These are phyloP conservation scores for Lepidochitona cinerea DNA, from an alignment of 2,888 invertebrate species.

Conservation along the genomic window DNA sequence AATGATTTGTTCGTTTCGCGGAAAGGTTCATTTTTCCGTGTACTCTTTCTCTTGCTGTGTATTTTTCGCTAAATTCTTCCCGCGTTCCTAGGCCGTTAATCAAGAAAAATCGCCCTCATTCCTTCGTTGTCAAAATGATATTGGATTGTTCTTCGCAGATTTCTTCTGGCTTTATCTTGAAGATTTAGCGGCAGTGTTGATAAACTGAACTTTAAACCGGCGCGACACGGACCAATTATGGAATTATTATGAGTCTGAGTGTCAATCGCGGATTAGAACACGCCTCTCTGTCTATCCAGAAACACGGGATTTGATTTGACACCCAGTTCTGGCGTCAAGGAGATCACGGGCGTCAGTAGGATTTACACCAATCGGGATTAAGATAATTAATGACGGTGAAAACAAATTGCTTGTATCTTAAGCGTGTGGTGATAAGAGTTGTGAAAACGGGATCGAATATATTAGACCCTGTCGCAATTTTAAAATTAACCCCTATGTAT, in stretches of 20 bases:
- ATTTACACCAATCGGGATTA: background rate
- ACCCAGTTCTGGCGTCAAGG: background rate
- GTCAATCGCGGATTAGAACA: background rate
- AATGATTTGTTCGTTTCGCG: too few species aligned
- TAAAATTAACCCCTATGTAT: too few species aligned
- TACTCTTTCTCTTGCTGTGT: too few species aligned
- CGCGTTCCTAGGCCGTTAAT: too few species aligned
- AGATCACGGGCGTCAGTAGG: background rate
- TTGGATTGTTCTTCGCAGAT: too few species aligned
- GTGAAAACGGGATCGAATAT: too few species aligned
- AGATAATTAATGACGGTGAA: background rate
- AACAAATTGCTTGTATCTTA: background rate
- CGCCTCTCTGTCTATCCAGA: background rate
- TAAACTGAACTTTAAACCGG: background rate
- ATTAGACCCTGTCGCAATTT: too few species aligned
- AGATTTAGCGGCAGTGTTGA: background rate
- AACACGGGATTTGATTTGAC: background rate
- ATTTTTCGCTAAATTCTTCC: too few species aligned
- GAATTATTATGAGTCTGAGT: background rate
- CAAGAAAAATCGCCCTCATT: too few species aligned
- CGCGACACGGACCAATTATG: background rate
- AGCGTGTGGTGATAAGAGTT: too few species aligned
- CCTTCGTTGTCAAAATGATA: too few species aligned
- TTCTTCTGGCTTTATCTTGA: background rate
- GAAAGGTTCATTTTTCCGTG: too few species aligned